Base-by-base conservation (phyloP, 1,140 invertebrate genomes). In the Acromyrmex echinatior region DNA sequence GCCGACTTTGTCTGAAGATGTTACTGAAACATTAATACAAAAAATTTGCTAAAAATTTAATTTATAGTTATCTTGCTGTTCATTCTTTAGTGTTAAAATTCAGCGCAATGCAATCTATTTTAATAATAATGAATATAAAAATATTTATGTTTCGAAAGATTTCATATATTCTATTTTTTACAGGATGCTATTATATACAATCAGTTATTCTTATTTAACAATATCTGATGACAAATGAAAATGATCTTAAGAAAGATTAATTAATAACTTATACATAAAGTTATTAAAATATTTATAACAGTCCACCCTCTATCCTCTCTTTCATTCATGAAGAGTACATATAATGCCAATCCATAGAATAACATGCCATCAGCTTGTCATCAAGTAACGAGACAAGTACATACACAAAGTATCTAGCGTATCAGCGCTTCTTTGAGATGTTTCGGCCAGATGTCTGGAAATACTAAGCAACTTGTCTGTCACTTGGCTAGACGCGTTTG, bases 401-500 rank as follows among this genome's bases (percentile, higher is more conserved):
- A 95, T 96, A 94, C 98, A 96, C 81, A 99, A 95, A n/a, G 97
- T 97, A 60, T 98, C 97, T 62, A 99, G 95, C 18, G 98, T 98
- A 60, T 97, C 96, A 63, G 98, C 97, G 95, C 98, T 99, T 92
- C 97, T 97, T 90, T 98, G 97, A 18, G 98, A 98, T 25, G 98
- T 98, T 89, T 98, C 97, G 21, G 98, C 97, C 88, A 99, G 95
- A 94, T 98, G 97, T 82, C 97, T 96, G 88, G 97, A 98, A 81
- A 99, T 97, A 63, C 97, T 97, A 62, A 98, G 93, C 88, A 99
- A 95, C 94, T 97, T 98, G 87, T 99, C 98, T 3, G 98, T 99
- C 0, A 98, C 96, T 92, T 97, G 96, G 87, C 96, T 96, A 16
- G 97, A 97, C 89, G 96, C 96, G 93, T 97, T 97, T 2, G 96